Conservation (phyloP, 1,140 invertebrate species). For the Paraescarpia echinospica region DNA sequence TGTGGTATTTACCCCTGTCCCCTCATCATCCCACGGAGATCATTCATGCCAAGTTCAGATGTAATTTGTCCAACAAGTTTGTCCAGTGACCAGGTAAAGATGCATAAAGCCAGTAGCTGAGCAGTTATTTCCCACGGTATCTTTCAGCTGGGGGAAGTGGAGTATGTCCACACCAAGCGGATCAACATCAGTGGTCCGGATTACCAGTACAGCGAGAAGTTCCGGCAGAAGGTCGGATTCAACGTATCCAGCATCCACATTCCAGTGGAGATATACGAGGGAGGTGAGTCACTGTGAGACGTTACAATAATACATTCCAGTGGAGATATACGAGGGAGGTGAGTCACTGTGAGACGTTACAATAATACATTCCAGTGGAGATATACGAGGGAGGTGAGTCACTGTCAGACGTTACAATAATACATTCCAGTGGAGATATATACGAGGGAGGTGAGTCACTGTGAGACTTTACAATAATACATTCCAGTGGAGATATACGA, state of each 20-base stretch:
- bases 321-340: too few relatives aligned
- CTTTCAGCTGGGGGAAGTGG: slow-evolving; percentile 39
- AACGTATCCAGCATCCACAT: slow-evolving; percentile 52
- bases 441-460: too few relatives aligned
- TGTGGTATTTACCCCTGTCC: neutral
- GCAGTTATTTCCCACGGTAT: neutral
- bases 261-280: slow-evolving; percentile 56
- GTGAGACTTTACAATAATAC: too few relatives aligned
- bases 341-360: too few relatives aligned
- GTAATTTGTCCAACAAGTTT: neutral
- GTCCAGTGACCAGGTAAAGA: neutral
- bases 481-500: too few relatives aligned
- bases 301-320: too few relatives aligned
- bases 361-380: too few relatives aligned
- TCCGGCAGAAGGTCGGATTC: slow-evolving; percentile 43
- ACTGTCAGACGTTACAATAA: too few relatives aligned
- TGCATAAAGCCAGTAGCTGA: neutral
- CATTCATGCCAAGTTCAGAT: neutral
- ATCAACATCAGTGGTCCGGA: slow-evolving; percentile 29
- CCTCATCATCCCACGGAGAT: neutral
- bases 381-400: too few relatives aligned
- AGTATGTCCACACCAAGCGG: slow-evolving; percentile 40
- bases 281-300: slow-evolving; percentile 39
- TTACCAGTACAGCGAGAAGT: slow-evolving; percentile 38
- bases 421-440: too few relatives aligned